Base-by-base conservation (phyloP, 2,888 invertebrate species). In the Sisyra terminalis region DNA sequence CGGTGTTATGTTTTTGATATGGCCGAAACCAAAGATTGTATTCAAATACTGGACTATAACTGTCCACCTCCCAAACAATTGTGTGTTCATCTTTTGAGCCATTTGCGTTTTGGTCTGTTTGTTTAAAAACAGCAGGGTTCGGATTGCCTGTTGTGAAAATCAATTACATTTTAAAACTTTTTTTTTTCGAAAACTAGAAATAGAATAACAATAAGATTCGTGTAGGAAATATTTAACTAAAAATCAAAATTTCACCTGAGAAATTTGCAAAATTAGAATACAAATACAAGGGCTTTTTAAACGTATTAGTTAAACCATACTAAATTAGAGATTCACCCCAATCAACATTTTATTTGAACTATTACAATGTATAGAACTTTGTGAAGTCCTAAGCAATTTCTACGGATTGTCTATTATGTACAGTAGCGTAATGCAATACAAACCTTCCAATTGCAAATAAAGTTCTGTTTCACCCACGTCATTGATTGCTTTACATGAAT, bases 11-110 rank as follows among this genome's bases (percentile, higher is more conserved):
- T 0, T 56, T 53, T 2, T 64, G 60, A 53, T 72, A 73, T 0
- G 67, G 68, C 41, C 73, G 64, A 3, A 74, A 64, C 73, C 71
- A 73, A 0, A 75, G 58, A 47, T 70, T 72, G 51, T 74, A 74
- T 53, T 87, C 85, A 51, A 79, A 78, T 40, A 87, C 77, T 1
- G 80, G 75, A 29, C 81, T 76, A 57, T 84, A 79, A 43, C 84
- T 85, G 55, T 87, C 86, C 1, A 85, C 86, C 55, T 84, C 82
- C 87, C 87, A 88, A 41, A 84, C 75, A 2, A 88, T 66, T 5
- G 75, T 78, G 55, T 79, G 83, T 31, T 37, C 29, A n/a, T 16
- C 15, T n/a, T 9, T 30, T 9, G 15, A 14, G 10, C 43, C 24
- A 13, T 34, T 16, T 17, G 75, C 64, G 41, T 59, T 60, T 46